Evolutionary conservation across 2,888 invertebrate genomes (phyloP), one percentile per base, ranked within the genome.

Genomic region (Thysanoteuthis rhombus): DNA sequence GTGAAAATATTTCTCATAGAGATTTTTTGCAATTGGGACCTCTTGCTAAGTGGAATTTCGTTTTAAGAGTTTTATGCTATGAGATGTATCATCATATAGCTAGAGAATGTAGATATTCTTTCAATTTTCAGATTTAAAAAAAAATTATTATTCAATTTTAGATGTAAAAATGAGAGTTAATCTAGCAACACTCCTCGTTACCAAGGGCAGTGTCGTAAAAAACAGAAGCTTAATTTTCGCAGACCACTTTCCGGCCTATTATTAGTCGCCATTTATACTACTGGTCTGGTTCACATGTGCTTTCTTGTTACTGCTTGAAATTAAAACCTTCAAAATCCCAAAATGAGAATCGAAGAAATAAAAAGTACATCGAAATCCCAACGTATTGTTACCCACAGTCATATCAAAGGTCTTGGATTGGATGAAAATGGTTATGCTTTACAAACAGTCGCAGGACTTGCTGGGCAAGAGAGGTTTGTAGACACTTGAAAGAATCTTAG

Each of bases 261-360:
- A 36, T 28, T 42, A n/a, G 28, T n/a, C 42, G 40, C 92, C 92
- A 92, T 92, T 42, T 1, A 16, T 36, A 16, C 4, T 36, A 12
- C n/a, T n/a, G n/a, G 16, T 16, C n/a, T 1, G 36, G 12, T n/a
- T 75, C 36, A 75, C 75, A 75, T 75, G 75, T 75, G 75, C 75
- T n/a, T 75, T 75, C n/a, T 36, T 1, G n/a, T 75, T 4, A 36
- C n/a, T 75, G 75, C 2, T n/a, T n/a, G 12, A 75, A 75, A n/a
- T 75, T 19, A 6, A n/a, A 75, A n/a, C 12, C 19, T 75, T 10
- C 42, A 45, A n/a, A 92, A 32, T 42, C 32, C 40, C 92, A 96
- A 95, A 94, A 99, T 99, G 99, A 99, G 99, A 97, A 99, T 99
- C 95, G 99, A 99, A 97, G 99, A 99, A 98, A 99, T 99, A 0